Percentiles rank a stretch among this genome's conserved stretches.
Evolutionary conservation across 2,113 vertebrate species (phyloP).

Genomic region (Ammodytes dubius): DNA sequence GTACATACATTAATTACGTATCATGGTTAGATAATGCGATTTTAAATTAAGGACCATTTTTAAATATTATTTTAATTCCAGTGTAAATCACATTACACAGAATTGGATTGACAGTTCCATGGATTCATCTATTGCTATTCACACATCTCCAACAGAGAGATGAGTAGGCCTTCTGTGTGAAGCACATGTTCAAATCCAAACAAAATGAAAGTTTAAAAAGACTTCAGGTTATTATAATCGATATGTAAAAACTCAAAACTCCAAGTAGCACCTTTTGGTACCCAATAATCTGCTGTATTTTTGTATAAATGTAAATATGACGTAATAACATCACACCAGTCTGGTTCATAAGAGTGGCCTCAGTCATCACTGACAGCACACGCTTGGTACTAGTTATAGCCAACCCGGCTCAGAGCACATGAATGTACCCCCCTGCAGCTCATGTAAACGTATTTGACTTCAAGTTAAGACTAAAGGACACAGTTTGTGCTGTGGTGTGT

Average conservation of each 20-base stretch:
- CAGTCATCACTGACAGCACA: not conserved
- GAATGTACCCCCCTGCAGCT: not conserved
- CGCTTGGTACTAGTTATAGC: not conserved
- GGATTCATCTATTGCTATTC: slow-evolving; percentile 1
- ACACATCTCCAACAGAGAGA: not conserved
- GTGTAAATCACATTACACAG: not conserved
- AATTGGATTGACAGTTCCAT: not conserved
- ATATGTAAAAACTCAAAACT: not conserved
- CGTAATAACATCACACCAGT: not conserved
- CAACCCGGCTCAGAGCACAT: not conserved
- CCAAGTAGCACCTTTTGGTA: not conserved
- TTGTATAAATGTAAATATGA: slow-evolving; percentile 6
- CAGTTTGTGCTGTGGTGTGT: not conserved
- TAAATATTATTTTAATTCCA: slow-evolving; percentile 1
- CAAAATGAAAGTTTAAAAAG: not conserved
- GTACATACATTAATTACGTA: not conserved
- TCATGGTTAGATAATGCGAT: not conserved
- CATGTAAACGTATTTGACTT: slow-evolving; percentile 67
- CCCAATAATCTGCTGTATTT: not conserved
- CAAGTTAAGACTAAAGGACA: slow-evolving; percentile 57
- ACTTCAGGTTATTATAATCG: not conserved
- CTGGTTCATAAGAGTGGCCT: not conserved
- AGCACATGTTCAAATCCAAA: not conserved
- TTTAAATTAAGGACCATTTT: slow-evolving; percentile 11
- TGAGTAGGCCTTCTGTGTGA: not conserved